Conservation (phyloP, 2,113 vertebrate genomes). For the Dipodomys merriami region DNA sequence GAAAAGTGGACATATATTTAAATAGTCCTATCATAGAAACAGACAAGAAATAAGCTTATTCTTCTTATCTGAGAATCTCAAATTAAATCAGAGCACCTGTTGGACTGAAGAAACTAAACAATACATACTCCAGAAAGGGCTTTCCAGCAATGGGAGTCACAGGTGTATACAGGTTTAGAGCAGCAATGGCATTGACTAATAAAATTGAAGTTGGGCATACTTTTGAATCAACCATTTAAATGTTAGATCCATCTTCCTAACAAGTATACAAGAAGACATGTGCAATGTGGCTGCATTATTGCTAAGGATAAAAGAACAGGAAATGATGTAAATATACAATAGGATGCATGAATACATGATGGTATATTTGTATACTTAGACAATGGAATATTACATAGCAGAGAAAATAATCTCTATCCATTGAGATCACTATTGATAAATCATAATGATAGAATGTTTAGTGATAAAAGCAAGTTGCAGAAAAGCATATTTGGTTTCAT, state of each 20-base stretch:
- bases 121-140: too few relatives aligned
- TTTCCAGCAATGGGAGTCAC: too few relatives aligned
- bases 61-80: too few relatives aligned
- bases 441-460: not conserved
- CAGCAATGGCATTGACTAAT: too few relatives aligned
- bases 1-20: slow-evolving; percentile 12
- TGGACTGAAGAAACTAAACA: not conserved
- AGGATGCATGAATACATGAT: too few relatives aligned
- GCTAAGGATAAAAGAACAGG: too few relatives aligned
- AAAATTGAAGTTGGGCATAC: not conserved
- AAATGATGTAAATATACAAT: too few relatives aligned
- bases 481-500: not conserved
- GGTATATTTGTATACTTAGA: not conserved
- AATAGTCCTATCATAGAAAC: not conserved
- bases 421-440: not conserved
- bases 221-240: not conserved
- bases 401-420: not conserved
- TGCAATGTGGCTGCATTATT: too few relatives aligned
- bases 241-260: not conserved
- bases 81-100: not conserved
- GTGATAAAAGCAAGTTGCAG: not conserved
- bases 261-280: not conserved
- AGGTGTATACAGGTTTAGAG: too few relatives aligned
- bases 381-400: not conserved
- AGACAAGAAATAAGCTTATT: not conserved